These are phyloP conservation scores for Littorina saxatilis DNA, from an alignment of 1,140 invertebrate genomes.

Conservation along the genomic window DNA sequence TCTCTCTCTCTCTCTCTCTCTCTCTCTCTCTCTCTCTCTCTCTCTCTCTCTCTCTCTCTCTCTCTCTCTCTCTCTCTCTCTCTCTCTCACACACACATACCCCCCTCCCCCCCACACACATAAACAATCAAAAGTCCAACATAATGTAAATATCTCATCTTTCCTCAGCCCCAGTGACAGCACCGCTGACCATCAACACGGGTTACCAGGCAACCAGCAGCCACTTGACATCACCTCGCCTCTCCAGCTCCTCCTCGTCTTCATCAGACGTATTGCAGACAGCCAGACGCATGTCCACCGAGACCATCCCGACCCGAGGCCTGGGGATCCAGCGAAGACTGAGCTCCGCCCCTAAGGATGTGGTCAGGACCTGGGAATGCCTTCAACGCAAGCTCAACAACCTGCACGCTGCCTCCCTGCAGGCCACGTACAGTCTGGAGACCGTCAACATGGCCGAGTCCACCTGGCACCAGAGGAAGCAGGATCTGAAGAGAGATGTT, in stretches of 20 bases:
- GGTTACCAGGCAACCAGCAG: too few relatives aligned
- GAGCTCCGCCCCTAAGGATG: conserved; percentile 12
- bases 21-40: too few relatives aligned
- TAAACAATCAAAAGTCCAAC: too few relatives aligned
- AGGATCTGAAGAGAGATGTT: conserved; percentile 48
- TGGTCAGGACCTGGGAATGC: conserved; percentile 23
- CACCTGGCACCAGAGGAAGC: conserved; percentile 48
- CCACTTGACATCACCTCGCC: neutral
- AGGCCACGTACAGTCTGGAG: conserved; percentile 51
- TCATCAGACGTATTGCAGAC: conserved; percentile 6
- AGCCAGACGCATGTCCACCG: conserved; percentile 24
- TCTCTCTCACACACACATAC: too few relatives aligned
- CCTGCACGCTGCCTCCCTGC: conserved; percentile 52
- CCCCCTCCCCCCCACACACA: too few relatives aligned
- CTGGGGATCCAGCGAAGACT: conserved; percentile 18
- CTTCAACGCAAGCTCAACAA: conserved; percentile 34
- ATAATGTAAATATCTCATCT: too few relatives aligned
- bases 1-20: too few relatives aligned
- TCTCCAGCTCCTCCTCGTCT: neutral
- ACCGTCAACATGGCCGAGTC: conserved; percentile 38
- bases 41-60: too few relatives aligned
- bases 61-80: too few relatives aligned
- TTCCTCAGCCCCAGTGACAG: too few relatives aligned
- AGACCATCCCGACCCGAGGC: neutral
- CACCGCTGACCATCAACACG: too few relatives aligned